These are phyloP conservation scores for Chunga burmeisteri DNA, from an alignment of 2,113 vertebrate genomes.

Conservation along the genomic window DNA sequence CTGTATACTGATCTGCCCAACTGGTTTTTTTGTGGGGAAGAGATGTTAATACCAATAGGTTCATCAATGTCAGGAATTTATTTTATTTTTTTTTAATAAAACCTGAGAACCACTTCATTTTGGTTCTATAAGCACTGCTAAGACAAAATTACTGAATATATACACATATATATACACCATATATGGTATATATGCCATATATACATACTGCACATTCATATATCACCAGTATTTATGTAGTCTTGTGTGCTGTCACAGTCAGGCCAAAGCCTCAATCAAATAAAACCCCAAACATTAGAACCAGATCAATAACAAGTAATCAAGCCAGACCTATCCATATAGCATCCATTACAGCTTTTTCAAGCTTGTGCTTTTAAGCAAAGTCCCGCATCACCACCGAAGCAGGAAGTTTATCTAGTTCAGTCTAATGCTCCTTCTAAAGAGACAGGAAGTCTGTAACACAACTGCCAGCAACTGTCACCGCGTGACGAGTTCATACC, in stretches of 20 bases:
- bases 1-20: background rate
- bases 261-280: background rate
- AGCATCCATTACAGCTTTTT: background rate
- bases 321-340: background rate
- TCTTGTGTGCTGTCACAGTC: background rate
- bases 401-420: background rate
- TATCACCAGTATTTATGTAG: background rate
- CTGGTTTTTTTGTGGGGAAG: background rate
- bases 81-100: background rate
- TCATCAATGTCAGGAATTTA: background rate
- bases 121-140: background rate
- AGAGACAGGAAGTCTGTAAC: background rate
- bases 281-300: background rate
- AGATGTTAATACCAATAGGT: background rate
- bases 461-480: background rate
- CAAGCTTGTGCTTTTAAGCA: background rate
- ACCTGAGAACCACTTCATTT: background rate
- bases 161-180: too few species aligned
- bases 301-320: background rate
- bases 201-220: background rate
- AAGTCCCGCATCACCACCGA: background rate
- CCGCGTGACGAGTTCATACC: fast-evolving
- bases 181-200: background rate
- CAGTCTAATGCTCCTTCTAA: background rate
- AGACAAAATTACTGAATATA: background rate